phyloP scores from a whole-genome alignment of 2,888 invertebrate species.

The Ischnura elegans region DNA sequence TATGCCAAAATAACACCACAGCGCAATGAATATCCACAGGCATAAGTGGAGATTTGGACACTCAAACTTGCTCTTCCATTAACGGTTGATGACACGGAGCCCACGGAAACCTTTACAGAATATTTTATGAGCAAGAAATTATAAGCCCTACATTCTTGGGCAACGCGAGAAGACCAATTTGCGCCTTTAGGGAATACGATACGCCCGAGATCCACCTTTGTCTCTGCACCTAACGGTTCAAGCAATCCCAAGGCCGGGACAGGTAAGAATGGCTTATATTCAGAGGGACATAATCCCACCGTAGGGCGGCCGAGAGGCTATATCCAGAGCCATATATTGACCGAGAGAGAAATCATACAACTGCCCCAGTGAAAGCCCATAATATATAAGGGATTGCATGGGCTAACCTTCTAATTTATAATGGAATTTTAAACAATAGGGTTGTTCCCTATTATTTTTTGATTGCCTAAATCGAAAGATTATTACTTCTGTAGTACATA shows the following conservation, averaged over 20 bases:
- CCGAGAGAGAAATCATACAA: not conserved
- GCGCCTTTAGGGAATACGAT: not conserved
- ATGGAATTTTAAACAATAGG: too few species aligned
- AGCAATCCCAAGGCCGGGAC: not conserved
- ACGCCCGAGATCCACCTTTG: not conserved
- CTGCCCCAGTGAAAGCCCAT: not conserved
- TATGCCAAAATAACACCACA: not conserved
- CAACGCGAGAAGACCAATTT: not conserved
- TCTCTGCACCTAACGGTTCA: constrained; percentile 1
- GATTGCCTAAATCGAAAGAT: too few species aligned
- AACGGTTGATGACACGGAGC: not conserved
- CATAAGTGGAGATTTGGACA: not conserved
- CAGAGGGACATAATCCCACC: not conserved
- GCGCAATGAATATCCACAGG: not conserved
- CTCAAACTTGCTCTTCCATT: not conserved
- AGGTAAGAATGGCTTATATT: not conserved
- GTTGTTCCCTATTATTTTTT: too few species aligned
- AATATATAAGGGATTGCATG: not conserved
- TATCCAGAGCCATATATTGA: not conserved
- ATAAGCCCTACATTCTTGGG: not conserved
- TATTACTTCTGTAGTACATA: too few species aligned
- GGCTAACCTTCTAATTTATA: not conserved
- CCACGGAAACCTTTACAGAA: not conserved
- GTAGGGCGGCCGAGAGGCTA: not conserved
- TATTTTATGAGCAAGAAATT: not conserved